Evolutionary conservation across 2,113 vertebrate genomes (phyloP).

Genomic region (Monopterus albus): DNA sequence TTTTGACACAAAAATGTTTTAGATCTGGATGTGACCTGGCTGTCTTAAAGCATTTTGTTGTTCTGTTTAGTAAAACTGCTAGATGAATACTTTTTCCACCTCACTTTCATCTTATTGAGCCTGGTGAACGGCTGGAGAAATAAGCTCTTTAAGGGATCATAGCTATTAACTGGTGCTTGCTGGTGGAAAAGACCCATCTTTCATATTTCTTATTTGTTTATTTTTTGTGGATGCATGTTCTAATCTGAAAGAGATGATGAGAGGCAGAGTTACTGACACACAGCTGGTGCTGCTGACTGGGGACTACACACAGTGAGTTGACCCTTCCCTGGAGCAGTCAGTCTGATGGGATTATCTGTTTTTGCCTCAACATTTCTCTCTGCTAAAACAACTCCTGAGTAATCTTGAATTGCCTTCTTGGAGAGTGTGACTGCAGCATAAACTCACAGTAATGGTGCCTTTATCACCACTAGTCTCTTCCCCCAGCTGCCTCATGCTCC

Average conservation of each 20-base stretch:
- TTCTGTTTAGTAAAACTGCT: background rate
- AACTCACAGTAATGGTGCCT: constrained; percentile 39
- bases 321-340: background rate
- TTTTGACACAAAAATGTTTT: no score
- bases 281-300: background rate
- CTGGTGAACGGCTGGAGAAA: no score
- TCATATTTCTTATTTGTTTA: background rate
- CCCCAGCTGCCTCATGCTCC: constrained; percentile 35
- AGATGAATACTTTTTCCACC: no score
- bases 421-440: constrained; percentile 40
- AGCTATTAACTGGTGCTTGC: no score
- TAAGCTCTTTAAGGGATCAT: no score
- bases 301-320: constrained; percentile 9
- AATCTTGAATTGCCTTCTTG: constrained; percentile 26
- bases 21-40: no score
- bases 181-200: no score
- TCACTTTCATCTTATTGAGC: no score
- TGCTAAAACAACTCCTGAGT: constrained; percentile 3
- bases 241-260: background rate
- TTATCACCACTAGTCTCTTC: constrained; percentile 12
- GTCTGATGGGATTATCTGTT: constrained; percentile 15
- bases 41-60: no score
- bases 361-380: constrained; percentile 31
- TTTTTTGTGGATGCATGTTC: background rate
- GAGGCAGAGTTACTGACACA: background rate